Percentiles rank a stretch among this genome's conserved stretches.
Evolutionary conservation across 2,888 invertebrate species (phyloP).

Genomic region (Watsonalla cultraria): DNA sequence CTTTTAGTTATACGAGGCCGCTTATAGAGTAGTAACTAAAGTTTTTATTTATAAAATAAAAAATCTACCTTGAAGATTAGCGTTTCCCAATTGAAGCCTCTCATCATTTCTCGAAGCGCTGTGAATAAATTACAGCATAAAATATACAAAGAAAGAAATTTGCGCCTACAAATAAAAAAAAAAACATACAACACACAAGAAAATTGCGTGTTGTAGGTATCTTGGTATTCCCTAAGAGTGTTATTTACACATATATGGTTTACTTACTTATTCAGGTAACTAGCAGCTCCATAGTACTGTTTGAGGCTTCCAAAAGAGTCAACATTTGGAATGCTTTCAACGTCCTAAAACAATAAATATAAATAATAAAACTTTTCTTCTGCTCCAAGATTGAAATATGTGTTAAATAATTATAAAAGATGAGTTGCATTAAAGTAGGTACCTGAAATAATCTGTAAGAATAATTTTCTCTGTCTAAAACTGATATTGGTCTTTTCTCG

Average conservation of each 20-base stretch:
- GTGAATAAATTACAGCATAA: slow-evolving; percentile 15
- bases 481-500: slow-evolving; percentile 76
- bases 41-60: not conserved
- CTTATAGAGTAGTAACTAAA: too few species aligned
- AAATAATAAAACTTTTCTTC: not conserved
- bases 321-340: slow-evolving; percentile 30
- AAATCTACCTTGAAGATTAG: slow-evolving; percentile 60
- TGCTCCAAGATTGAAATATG: not conserved
- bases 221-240: too few species aligned
- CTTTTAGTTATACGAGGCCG: not conserved
- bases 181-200: too few species aligned
- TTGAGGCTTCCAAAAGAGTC: slow-evolving; percentile 29
- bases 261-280: slow-evolving; percentile 60
- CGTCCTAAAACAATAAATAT: slow-evolving; percentile 32
- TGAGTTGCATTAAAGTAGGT: slow-evolving; percentile 7
- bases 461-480: slow-evolving; percentile 38
- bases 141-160: not conserved
- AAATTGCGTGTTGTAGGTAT: too few species aligned
- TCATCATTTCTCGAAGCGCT: slow-evolving; percentile 55
- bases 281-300: slow-evolving; percentile 68
- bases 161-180: too few species aligned
- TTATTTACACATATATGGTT: not conserved
- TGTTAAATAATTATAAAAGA: not conserved
- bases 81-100: slow-evolving; percentile 64
- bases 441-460: slow-evolving; percentile 51